These are phyloP conservation scores for Eilema depressum DNA, from an alignment of 2,888 invertebrate genomes.

Conservation along the genomic window DNA sequence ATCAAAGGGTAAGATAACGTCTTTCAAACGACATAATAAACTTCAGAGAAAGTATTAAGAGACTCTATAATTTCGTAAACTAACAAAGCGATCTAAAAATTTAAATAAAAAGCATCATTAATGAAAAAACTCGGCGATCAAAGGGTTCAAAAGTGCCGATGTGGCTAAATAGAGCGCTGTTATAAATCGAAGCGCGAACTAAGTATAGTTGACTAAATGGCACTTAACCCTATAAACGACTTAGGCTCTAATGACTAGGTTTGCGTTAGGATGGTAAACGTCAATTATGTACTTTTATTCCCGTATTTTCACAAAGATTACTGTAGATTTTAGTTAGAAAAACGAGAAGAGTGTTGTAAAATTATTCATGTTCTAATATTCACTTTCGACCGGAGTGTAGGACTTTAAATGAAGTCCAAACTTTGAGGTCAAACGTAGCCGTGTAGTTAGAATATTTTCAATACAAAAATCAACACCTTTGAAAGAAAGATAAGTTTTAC, in stretches of 20 bases:
- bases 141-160: conserved; percentile 59
- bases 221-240: conserved; percentile 64
- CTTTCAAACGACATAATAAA: conserved; percentile 38
- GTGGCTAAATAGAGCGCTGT: conserved; percentile 68
- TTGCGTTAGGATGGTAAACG: conserved; percentile 37
- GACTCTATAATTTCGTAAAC: conserved; percentile 43
- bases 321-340: not conserved
- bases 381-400: too few relatives aligned
- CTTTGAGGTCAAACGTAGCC: too few relatives aligned
- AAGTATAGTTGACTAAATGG: conserved; percentile 74
- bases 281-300: not conserved
- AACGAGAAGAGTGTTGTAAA: too few relatives aligned
- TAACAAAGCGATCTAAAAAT: conserved; percentile 35
- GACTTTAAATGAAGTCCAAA: too few relatives aligned
- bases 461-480: too few relatives aligned
- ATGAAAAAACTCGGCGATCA: conserved; percentile 40
- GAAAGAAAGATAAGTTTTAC: too few relatives aligned
- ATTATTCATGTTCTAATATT: too few relatives aligned
- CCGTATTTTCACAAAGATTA: not conserved
- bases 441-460: too few relatives aligned
- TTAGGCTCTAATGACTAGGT: conserved; percentile 44
- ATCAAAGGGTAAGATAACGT: conserved; percentile 42
- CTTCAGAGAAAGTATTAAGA: conserved; percentile 34
- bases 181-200: conserved; percentile 83
- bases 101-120: conserved; percentile 40